Base-by-base conservation (phyloP, 2,113 vertebrate genomes). In the Tursiops truncatus region DNA sequence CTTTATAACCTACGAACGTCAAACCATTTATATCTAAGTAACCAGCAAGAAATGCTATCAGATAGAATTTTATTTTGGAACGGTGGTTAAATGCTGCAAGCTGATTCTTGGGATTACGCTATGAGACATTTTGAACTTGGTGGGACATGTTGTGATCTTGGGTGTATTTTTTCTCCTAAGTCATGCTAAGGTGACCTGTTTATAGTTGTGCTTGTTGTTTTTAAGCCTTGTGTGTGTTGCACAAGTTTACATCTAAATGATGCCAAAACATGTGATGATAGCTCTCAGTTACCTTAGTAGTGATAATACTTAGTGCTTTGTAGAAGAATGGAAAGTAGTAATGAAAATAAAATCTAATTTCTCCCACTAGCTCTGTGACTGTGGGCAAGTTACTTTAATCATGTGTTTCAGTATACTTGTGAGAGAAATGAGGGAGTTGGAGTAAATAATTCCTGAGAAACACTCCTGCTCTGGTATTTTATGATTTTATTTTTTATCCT, bases 51-150 rank as follows among this genome's bases (percentile, higher is more conserved):
- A 96, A 47, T 88, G 44, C 96, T 97, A 65, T 97, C 82, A 87
- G 96, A 89, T 96, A 97, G 98, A 97, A 95, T 98, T 98, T 98
- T 98, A 81, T 67, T 96, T 97, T 94, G 93, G 31, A 84, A 76
- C 41, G 0, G 36, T 81, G 63, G 53, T 80, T 93, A 93, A 92
- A 58, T 95, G 84, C 96, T 98, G 89, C 96, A 98, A 85, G 98
- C 96, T 95, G 85, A 97, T 96, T 98, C 95, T 89, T 85, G 10
- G 97, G 96, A 96, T 98, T 98, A 74, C 0, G 4, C 89, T 97
- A 0, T 94, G 93, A 97, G 98, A 97, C 94, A 96, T 97, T 98
- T 97, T 98, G 95, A 98, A 98, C 96, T 94, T 94, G 85, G 93
- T 98, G 97, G 97, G 93, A 93, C 79, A 21, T 28, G 41, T 89